Conservation (phyloP, 2,888 invertebrate species). For the Andrena praecox region DNA sequence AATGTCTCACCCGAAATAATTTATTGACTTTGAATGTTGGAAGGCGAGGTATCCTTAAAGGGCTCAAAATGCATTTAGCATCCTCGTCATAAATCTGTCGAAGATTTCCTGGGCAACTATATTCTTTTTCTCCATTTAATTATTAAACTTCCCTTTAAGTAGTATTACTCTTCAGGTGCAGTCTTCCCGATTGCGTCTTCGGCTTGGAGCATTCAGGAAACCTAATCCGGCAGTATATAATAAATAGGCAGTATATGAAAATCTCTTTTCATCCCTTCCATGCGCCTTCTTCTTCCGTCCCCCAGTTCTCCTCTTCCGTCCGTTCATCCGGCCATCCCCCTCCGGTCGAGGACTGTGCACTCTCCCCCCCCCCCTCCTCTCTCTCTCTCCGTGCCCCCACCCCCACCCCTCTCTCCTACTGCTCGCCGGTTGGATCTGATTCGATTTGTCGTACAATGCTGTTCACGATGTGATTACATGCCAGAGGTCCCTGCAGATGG, state of each 20-base stretch:
- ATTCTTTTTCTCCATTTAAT: neutral
- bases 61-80: neutral
- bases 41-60: neutral
- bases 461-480: slow-evolving; percentile 74
- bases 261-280: slow-evolving; percentile 27
- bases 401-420: neutral
- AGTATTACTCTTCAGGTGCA: neutral
- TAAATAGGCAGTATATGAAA: slow-evolving; percentile 34
- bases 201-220: neutral
- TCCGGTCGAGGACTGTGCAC: slow-evolving; percentile 50
- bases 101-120: too few species aligned
- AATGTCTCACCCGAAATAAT: neutral
- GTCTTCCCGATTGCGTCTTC: neutral
- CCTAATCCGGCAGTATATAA: slow-evolving; percentile 25
- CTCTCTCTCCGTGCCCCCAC: slow-evolving; percentile 21
- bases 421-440: slow-evolving; percentile 64
- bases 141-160: neutral
- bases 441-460: slow-evolving; percentile 77
- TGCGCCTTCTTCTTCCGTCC: slow-evolving; percentile 69
- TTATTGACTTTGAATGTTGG: neutral
- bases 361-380: slow-evolving; percentile 22
- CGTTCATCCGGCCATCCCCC: slow-evolving; percentile 44
- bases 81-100: neutral
- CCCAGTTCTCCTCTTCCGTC: slow-evolving; percentile 54
- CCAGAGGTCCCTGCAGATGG: slow-evolving; percentile 60